Base-by-base conservation (phyloP, 2,113 vertebrate species). In the Xyliphius kryptos region DNA sequence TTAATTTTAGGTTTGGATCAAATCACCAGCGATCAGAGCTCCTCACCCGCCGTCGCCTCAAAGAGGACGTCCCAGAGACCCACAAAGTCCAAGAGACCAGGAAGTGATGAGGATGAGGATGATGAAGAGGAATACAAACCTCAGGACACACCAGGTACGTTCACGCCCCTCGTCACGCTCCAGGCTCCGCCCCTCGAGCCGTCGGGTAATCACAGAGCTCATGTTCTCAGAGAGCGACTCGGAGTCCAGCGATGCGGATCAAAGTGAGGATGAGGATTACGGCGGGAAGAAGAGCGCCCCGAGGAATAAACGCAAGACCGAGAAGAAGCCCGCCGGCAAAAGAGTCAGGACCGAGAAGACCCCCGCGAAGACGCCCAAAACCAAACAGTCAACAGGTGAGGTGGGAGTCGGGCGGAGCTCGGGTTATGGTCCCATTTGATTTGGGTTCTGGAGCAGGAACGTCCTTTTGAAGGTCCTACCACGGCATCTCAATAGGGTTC, bases 261-360 rank as follows among this genome's bases (percentile, higher is more conserved):
- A 79, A 49, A 86, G 82, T 1, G 76, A 84, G n/a, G 86, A 89
- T 11, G 88, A 91, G 71, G 77, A 80, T 50, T 91, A 89, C 72
- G 80, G 76, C 0, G 65, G 76, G 6, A 86, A 76, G 65, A 84
- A 61, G 15, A 43, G 56, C 75, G 57, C 44, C 56, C 74, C 47
- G 36, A 81, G 77, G 62, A 69, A 9, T 10, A 59, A 41, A 49
- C 19, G 13, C 17, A 70, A 26, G 12, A 76, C 62, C 44, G 81
- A 65, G 59, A 77, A 79, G 49, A 76, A 75, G 53, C 76, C 67
- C 41, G 38, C 9, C 5, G 22, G 50, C 1, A 80, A 80, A 50
- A 70, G 21, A 6, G 71, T 56, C 49, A 69, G 80, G 73, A 85
- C 82, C 74, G 78, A 84, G 56, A 87, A 83, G 58, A 82, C 71